phyloP scores from a whole-genome alignment of 2,888 invertebrate species.

The Xestia xanthographa region DNA sequence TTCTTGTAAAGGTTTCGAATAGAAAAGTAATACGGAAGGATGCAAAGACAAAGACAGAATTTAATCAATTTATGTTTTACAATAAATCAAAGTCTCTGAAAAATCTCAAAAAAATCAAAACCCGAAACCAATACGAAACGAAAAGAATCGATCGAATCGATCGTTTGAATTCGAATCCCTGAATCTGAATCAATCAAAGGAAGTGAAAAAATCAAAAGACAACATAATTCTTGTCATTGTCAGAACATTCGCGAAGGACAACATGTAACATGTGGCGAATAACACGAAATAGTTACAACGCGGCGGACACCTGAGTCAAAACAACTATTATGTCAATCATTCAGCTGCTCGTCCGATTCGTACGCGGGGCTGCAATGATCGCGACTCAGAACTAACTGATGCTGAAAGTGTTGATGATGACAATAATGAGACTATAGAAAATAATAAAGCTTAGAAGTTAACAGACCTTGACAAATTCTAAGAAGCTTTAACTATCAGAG shows the following conservation, averaged over 20 bases:
- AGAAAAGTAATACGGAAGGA: background rate
- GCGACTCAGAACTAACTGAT: constrained; percentile 32
- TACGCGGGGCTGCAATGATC: constrained; percentile 36
- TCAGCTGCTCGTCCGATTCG: constrained; percentile 65
- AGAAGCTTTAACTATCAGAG: background rate
- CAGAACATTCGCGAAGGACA: constrained; percentile 36
- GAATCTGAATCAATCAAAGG: too few relatives aligned
- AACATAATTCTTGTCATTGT: background rate
- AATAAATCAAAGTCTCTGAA: too few relatives aligned
- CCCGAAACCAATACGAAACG: too few relatives aligned
- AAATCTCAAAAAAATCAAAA: too few relatives aligned
- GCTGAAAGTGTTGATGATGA: background rate
- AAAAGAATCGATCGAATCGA: too few relatives aligned
- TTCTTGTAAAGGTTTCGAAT: background rate
- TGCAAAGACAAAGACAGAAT: background rate
- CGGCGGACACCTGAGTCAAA: constrained; percentile 63
- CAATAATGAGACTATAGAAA: background rate
- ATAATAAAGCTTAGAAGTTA: background rate
- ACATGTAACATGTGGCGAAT: constrained; percentile 44
- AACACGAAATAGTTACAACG: constrained; percentile 54
- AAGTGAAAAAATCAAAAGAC: background rate
- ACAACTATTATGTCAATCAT: constrained; percentile 70
- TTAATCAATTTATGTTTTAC: too few relatives aligned
- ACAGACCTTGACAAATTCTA: background rate
- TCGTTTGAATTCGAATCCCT: too few relatives aligned